Base-by-base conservation (phyloP, 2,797 vertebrate species). In the Anas flavirostris region DNA sequence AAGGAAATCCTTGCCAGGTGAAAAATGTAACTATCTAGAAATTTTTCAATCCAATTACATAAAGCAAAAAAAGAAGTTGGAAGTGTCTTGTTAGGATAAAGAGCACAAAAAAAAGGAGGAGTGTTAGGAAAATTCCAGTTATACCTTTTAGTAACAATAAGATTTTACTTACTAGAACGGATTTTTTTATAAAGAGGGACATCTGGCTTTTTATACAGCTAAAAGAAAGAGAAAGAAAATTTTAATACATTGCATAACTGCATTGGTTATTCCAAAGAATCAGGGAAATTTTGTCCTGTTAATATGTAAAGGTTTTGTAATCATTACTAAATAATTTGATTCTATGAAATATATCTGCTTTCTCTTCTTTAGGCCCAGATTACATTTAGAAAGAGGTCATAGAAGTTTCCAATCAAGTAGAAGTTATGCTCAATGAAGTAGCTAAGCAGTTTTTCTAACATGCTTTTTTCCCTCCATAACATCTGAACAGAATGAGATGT, bases 171-270 rank as follows among this genome's bases (percentile, higher is more conserved):
- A 98, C 98, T 98, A 64, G 98, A 98, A 94, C 98, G 98, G 48
- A 98, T 98, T 95, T 98, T 98, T 97, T 98, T 98, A 94, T 98
- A 98, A 23, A 98, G 97, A 13, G 98, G 98, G 75, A 98, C 98
- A 92, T 98, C 98, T 91, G 98, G 98, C 94, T 98, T 98, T 96
- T 98, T 98, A 91, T 98, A 98, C 43, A 98, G 79, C 98, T 98
- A 76, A 83, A 97, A 97, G 75, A 74, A 92, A 97, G 86, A 96
- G 86, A 95, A 93, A 94, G 80, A 92, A 79, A 84, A 82, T 60
- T 17, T 96, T 83, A 90, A 97, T 83, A 92, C 23, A 82, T 82
- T 60, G 89, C 81, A 26, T 46, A 68, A 93, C 10, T 73, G 80
- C 79, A 95, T 68, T 90, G 93, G 75, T 67, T 84, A 81, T 58